These are phyloP conservation scores for Microchirus variegatus DNA, from an alignment of 2,797 vertebrate genomes.

Conservation along the genomic window DNA sequence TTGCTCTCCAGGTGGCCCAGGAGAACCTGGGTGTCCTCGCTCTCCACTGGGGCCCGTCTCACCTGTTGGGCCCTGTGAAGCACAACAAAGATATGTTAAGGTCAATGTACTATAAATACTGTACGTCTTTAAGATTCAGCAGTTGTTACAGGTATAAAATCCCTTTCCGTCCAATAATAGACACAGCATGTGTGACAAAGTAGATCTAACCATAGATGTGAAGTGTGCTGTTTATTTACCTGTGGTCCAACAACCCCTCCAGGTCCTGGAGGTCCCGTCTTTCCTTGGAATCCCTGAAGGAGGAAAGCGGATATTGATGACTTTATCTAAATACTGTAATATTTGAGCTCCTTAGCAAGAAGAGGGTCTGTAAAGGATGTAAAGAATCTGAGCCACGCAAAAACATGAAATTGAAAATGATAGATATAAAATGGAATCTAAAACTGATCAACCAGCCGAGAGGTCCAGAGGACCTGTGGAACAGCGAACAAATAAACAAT, in stretches of 20 bases:
- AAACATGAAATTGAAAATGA: no score
- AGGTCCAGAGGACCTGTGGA: background rate
- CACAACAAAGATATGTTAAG: background rate
- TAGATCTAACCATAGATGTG: background rate
- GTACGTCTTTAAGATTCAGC: background rate
- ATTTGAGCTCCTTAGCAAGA: no score
- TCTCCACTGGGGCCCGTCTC: constrained; percentile 96
- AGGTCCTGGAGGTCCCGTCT: constrained; percentile 97
- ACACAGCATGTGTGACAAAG: background rate
- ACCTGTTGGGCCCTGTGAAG: constrained; percentile 92
- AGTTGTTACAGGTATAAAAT: background rate
- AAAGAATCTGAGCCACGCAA: no score
- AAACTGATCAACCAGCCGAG: no score
- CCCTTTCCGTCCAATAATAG: background rate
- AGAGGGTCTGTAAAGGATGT: no score
- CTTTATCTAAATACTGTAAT: background rate
- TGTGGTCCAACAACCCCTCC: constrained; percentile 98
- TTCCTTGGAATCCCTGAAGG: constrained; percentile 97
- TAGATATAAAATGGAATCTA: no score
- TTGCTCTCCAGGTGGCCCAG: constrained; percentile 96
- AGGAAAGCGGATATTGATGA: constrained; percentile 22
- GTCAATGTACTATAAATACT: background rate
- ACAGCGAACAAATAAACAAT: background rate
- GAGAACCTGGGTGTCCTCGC: constrained; percentile 95
- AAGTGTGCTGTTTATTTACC: constrained; percentile 73